Percentiles rank a stretch among this genome's conserved stretches.
Conservation (phyloP, 2,888 invertebrate genomes). For the Pristionchus fissidentatus region DNA sequence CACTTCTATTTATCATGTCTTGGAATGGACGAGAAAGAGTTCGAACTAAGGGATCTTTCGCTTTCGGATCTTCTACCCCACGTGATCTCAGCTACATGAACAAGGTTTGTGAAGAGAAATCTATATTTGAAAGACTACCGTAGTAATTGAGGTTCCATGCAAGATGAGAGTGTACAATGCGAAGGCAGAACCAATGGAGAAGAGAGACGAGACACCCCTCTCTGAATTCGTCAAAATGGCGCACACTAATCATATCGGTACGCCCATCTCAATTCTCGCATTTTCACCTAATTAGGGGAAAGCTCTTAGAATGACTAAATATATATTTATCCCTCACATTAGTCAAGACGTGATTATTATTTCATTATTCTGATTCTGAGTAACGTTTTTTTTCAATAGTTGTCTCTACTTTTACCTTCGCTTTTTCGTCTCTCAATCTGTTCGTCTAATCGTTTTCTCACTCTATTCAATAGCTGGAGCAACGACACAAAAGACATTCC, state of each 20-base stretch:
- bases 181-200: not conserved
- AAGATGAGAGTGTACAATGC: constrained; percentile 43
- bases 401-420: not conserved
- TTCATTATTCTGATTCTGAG: not conserved
- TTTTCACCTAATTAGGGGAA: no score
- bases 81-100: constrained; percentile 44
- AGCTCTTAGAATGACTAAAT: no score
- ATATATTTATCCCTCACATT: no score
- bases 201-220: constrained; percentile 3
- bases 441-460: constrained; percentile 35
- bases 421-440: not conserved
- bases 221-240: constrained; percentile 43
- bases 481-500: not conserved
- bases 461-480: not conserved
- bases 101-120: constrained; percentile 22
- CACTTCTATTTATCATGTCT: constrained; percentile 21
- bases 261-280: no score
- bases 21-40: constrained; percentile 36
- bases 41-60: constrained; percentile 12
- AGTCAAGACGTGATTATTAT: not conserved
- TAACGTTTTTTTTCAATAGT: not conserved
- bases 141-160: constrained; percentile 23
- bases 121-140: not conserved
- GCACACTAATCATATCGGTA: no score
- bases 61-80: constrained; percentile 44